phyloP scores from a whole-genome alignment of 2,113 vertebrate genomes.

The Ameiurus melas region DNA sequence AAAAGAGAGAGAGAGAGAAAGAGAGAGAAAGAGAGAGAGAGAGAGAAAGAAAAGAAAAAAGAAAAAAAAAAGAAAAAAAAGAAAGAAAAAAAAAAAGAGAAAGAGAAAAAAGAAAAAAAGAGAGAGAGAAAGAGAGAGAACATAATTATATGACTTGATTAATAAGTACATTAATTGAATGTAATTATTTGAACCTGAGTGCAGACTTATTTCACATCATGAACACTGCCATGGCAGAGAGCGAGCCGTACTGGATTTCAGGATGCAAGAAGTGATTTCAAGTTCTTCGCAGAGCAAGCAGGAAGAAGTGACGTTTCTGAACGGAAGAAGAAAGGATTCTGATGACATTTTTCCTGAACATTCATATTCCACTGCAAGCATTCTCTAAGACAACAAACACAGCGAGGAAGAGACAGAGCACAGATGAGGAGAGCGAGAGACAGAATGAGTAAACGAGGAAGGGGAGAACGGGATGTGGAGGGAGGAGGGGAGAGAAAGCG shows the following conservation, averaged over 20 bases:
- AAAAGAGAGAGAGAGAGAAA: too few species aligned
- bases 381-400: conserved; percentile 16
- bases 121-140: not conserved
- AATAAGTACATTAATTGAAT: conserved; percentile 18
- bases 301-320: not conserved
- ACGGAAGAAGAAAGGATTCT: not conserved
- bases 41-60: too few species aligned
- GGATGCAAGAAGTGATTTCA: conserved; percentile 1
- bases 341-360: not conserved
- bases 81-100: not conserved
- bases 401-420: conserved; percentile 33
- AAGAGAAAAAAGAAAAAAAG: too few species aligned
- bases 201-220: not conserved
- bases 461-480: not conserved
- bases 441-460: conserved; percentile 16
- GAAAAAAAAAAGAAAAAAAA: too few species aligned
- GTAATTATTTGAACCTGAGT: conserved; percentile 28
- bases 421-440: not conserved
- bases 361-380: not conserved
- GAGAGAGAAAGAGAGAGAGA: too few species aligned
- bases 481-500: conserved; percentile 24
- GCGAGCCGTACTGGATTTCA: not conserved
- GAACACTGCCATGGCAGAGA: not conserved
- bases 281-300: not conserved
- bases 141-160: too few species aligned